These are phyloP conservation scores for silkworm (Bombyx mori) DNA, from an alignment of 1,140 invertebrate species.

Conservation along the genomic window ASM3026992v2 NC_085119.1:11101001-11101500, in stretches of 20 bases:
- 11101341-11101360: slow-evolving; percentile 50
- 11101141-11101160: too few relatives aligned
- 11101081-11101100: too few relatives aligned
- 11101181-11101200: too few relatives aligned
- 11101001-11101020: too few relatives aligned
- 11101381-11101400: slow-evolving; percentile 70
- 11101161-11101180: too few relatives aligned
- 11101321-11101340: slow-evolving; percentile 46
- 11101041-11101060: too few relatives aligned
- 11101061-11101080: too few relatives aligned
- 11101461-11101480: slow-evolving; percentile 11
- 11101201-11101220: neutral
- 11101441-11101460: slow-evolving; percentile 43
- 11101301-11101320: slow-evolving; percentile 62
- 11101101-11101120: too few relatives aligned
- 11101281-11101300: slow-evolving; percentile 65
- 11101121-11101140: too few relatives aligned
- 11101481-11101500: neutral
- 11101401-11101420: slow-evolving; percentile 43
- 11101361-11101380: slow-evolving; percentile 68
- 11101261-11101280: slow-evolving; percentile 54
- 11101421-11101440: slow-evolving; percentile 40
- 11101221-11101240: too few relatives aligned
- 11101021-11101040: too few relatives aligned
- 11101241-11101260: slow-evolving; percentile 37